Conservation (phyloP, 2,888 invertebrate species). For the Podabrus alpinus region DNA sequence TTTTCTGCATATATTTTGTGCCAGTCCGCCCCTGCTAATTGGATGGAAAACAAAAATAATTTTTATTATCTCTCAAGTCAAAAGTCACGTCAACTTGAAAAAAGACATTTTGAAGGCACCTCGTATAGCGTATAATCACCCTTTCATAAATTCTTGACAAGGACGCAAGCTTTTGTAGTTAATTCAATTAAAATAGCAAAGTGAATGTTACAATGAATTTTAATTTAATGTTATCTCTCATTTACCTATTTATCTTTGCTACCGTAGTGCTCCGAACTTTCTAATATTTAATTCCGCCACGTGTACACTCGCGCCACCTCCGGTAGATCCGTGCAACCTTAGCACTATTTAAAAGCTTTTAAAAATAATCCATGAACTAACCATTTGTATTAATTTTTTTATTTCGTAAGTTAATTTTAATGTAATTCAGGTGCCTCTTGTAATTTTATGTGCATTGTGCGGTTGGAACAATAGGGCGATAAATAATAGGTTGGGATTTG, state of each 20-base stretch:
- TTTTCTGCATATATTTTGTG: no score
- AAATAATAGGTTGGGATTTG: neutral
- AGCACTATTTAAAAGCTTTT: constrained; percentile 7
- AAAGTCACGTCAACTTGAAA: no score
- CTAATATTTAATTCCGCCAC: constrained; percentile 4
- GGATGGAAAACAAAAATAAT: no score
- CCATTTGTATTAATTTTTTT: neutral
- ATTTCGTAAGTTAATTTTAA: neutral
- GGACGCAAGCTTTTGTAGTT: no score
- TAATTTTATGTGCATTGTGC: neutral
- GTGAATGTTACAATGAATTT: neutral
- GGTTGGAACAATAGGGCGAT: neutral
- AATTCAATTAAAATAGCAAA: neutral
- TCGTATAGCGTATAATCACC: neutral
- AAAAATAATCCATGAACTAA: constrained; percentile 4
- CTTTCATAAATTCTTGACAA: neutral
- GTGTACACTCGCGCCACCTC: constrained; percentile 12
- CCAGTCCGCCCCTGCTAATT: no score
- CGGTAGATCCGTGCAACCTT: constrained; percentile 2
- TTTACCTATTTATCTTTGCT: neutral
- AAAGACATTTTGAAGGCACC: neutral
- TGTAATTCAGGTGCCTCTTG: neutral
- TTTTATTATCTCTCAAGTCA: no score
- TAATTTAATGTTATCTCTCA: neutral
- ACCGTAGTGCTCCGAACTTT: neutral